Percentiles rank a stretch among this genome's conserved stretches.
Evolutionary conservation across 2,888 invertebrate species (phyloP).

Genomic region (Hyposoter dolosus): DNA sequence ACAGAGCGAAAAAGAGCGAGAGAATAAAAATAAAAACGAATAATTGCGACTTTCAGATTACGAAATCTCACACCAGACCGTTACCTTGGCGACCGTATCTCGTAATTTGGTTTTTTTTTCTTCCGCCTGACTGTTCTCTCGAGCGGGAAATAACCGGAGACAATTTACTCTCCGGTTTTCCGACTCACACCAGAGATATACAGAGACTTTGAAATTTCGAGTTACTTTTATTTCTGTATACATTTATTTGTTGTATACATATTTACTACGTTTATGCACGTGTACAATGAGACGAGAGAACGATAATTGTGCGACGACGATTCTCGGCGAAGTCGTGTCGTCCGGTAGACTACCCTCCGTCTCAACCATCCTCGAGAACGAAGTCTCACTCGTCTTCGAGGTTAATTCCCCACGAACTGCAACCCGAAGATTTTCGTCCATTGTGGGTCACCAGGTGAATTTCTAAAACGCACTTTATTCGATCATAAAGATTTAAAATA

Average conservation of each 20-base stretch:
- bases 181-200: not conserved
- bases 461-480: not conserved
- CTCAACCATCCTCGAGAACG: conserved; percentile 62
- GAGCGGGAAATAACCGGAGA: conserved; percentile 45
- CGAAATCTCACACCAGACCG: conserved; percentile 51
- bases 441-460: conserved; percentile 64
- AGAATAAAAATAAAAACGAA: conserved; percentile 17
- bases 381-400: conserved; percentile 63
- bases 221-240: conserved; percentile 10
- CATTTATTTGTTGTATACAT: conserved; percentile 12
- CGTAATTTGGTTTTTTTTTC: conserved; percentile 45
- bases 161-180: conserved; percentile 43
- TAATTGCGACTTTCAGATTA: conserved; percentile 62
- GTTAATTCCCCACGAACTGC: conserved; percentile 54
- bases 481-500: not conserved
- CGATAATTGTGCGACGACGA: conserved; percentile 51
- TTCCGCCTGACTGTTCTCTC: conserved; percentile 26
- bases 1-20: not conserved
- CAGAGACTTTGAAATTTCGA: conserved; percentile 36
- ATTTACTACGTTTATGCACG: not conserved
- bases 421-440: conserved; percentile 52
- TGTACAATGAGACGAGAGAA: conserved; percentile 63
- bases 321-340: conserved; percentile 44
- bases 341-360: conserved; percentile 60
- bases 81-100: conserved; percentile 66